Evolutionary conservation across 2,113 vertebrate genomes (phyloP), one percentile per base, ranked within the genome.

Genomic region (Misgurnus anguillicaudatus): DNA sequence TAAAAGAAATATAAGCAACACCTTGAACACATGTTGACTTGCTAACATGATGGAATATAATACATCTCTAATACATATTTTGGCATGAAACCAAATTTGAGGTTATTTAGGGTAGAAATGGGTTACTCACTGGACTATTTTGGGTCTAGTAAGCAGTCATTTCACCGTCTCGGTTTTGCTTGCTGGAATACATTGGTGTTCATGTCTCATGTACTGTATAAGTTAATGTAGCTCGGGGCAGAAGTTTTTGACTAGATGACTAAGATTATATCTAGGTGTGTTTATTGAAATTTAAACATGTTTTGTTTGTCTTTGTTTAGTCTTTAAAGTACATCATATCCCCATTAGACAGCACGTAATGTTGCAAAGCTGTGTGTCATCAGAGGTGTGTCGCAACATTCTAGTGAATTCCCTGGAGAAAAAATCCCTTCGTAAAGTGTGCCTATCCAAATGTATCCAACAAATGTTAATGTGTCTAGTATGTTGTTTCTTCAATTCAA

Each of bases 321-420:
- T 70, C 58, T 21, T 39, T 9, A 48, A 51, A 62, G 31, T 58
- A 38, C 69, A 60, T 80, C 47, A 48, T 65, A 51, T 80, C 61
- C 58, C 19, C 16, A 42, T 60, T 73, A 73, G 9, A 13, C 17
- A 72, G 17, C 10, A 57, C 31, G 39, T 72, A 19, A 71, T 19
- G 13, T 9, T 57, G 39, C 0, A 2, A 39, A 7, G 19, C 69
- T 42, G 10, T 57, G 42, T 48, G 53, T 55, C 48, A 51, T 70
- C 24, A 70, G 24, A 2, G 9, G 24, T 53, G 14, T 53, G 24
- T 51, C 31, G 6, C 7, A 0, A 55, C n/a, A 53, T 55, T 39
- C 17, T 5, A 55, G 16, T 13, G 38, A 14, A 19, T 70, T 55
- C 68, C 24, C 24, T 31, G 1, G 24, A 31, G 24, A 3, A 31